These are phyloP conservation scores for Drosophila anomalata DNA, from an alignment of 2,888 invertebrate species.

Conservation along the genomic window DNA sequence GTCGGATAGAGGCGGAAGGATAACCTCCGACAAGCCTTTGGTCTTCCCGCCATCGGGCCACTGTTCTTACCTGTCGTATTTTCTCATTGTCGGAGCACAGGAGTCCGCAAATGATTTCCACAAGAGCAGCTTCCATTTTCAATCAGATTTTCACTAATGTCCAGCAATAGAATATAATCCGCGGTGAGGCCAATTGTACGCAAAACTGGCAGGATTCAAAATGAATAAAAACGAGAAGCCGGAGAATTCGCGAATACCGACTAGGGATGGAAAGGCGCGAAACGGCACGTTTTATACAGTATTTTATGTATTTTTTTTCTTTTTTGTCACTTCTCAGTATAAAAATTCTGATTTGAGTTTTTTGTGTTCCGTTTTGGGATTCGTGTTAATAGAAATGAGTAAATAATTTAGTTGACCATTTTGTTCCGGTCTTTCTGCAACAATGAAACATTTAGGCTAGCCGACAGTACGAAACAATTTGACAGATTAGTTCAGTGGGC, in stretches of 20 bases:
- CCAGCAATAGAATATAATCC: not conserved
- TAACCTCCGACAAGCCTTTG: slow-evolving; percentile 5
- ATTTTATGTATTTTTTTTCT: not conserved
- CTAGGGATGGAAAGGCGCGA: slow-evolving; percentile 5
- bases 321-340: not conserved
- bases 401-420: not conserved
- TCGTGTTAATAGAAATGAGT: not conserved
- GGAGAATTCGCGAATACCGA: slow-evolving; percentile 26
- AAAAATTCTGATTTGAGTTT: not conserved
- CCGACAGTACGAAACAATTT: not conserved
- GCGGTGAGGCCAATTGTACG: not conserved
- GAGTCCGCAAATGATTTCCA: slow-evolving; percentile 86
- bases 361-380: not conserved
- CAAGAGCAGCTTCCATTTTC: slow-evolving; percentile 84
- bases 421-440: not conserved
- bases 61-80: slow-evolving; percentile 86
- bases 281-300: slow-evolving; percentile 21
- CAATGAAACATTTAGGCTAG: not conserved
- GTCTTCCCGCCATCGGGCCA: not conserved
- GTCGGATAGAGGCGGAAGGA: not conserved
- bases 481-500: not conserved
- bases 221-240: not conserved
- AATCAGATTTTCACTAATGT: slow-evolving; percentile 2
- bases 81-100: slow-evolving; percentile 86
- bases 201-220: not conserved